Percentiles rank a stretch among this genome's conserved stretches.
phyloP scores from a whole-genome alignment of 2,113 vertebrate species.

The Brachirus orientalis region DNA sequence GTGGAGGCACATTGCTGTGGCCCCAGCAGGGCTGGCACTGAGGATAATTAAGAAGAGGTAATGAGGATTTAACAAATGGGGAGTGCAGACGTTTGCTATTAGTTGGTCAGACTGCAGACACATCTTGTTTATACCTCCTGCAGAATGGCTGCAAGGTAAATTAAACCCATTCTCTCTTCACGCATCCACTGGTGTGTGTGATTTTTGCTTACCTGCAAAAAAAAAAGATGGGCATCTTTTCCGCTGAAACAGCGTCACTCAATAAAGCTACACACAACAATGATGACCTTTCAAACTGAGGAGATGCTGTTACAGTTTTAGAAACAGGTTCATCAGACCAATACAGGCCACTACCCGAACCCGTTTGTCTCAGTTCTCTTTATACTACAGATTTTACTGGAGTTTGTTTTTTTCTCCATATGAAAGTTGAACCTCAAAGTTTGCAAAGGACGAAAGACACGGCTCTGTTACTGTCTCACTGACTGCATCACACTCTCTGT shows the following conservation, averaged over 20 bases:
- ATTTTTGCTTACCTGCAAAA: slow-evolving; percentile 2
- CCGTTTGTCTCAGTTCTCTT: too few relatives aligned
- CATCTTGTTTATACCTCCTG: slow-evolving; percentile 53
- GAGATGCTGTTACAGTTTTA: slow-evolving; percentile 3
- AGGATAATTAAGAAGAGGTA: slow-evolving; percentile 38
- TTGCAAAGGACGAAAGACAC: slow-evolving; percentile 1
- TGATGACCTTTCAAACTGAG: neutral
- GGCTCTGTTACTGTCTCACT: neutral
- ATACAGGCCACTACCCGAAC: neutral
- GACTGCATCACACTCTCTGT: slow-evolving; percentile 1
- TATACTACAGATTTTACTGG: neutral
- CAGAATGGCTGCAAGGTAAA: slow-evolving; percentile 44
- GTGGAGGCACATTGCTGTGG: neutral
- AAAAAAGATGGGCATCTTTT: slow-evolving; percentile 19
- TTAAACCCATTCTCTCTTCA: slow-evolving; percentile 51
- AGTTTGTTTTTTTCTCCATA: neutral
- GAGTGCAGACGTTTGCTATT: slow-evolving; percentile 56
- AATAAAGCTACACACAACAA: slow-evolving; percentile 14
- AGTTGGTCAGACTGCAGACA: slow-evolving; percentile 33
- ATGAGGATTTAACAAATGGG: slow-evolving; percentile 53
- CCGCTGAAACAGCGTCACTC: slow-evolving; percentile 47
- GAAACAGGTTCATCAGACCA: neutral
- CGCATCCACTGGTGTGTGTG: slow-evolving; percentile 14
- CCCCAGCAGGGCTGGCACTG: slow-evolving; percentile 23
- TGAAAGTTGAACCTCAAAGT: neutral